Conservation (phyloP, 2,888 invertebrate genomes). For the Lottia gigantea region DNA sequence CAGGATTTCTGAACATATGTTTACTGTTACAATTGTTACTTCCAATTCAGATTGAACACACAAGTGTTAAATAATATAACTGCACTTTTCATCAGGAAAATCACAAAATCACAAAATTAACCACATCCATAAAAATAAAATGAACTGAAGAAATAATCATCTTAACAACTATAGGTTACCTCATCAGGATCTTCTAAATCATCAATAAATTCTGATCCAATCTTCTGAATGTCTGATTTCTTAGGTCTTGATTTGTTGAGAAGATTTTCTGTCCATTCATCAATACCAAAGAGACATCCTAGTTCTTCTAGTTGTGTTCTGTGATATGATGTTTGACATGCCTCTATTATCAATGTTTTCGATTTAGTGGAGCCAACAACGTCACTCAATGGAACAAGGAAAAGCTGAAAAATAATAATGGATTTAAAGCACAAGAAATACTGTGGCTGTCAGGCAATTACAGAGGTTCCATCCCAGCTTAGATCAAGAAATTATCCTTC, state of each 20-base stretch:
- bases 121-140: too few relatives aligned
- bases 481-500: too few relatives aligned
- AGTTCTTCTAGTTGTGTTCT: constrained; percentile 48
- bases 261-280: constrained; percentile 55
- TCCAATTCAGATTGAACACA: too few relatives aligned
- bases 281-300: constrained; percentile 58
- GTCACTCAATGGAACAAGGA: constrained; percentile 61
- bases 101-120: too few relatives aligned
- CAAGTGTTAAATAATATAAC: too few relatives aligned
- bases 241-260: constrained; percentile 15
- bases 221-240: neutral
- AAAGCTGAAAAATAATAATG: constrained; percentile 43
- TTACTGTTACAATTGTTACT: too few relatives aligned
- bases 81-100: too few relatives aligned
- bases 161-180: neutral
- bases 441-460: neutral
- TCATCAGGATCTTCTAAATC: neutral
- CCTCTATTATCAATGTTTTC: constrained; percentile 49
- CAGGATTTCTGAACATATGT: too few relatives aligned
- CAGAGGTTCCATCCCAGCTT: too few relatives aligned
- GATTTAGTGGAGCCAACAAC: constrained; percentile 62
- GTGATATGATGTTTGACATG: constrained; percentile 34
- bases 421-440: neutral
- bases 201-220: neutral
- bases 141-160: too few relatives aligned